These are phyloP conservation scores for Rhinella marina DNA, from an alignment of 2,797 vertebrate species.

Conservation along the genomic window DNA sequence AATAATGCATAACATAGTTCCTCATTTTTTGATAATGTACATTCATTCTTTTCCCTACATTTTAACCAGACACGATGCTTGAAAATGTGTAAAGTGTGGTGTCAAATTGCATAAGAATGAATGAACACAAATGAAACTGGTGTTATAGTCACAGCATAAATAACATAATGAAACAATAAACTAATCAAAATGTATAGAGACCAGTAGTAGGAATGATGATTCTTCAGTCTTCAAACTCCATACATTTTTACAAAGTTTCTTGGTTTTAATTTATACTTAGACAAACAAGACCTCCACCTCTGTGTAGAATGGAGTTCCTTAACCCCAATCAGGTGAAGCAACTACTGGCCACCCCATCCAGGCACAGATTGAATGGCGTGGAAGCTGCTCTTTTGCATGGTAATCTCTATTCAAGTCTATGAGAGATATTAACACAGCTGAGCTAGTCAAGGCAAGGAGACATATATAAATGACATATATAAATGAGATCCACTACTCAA, in stretches of 20 bases:
- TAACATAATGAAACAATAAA: not conserved
- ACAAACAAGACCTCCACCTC: too few relatives aligned
- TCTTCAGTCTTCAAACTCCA: not conserved
- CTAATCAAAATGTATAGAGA: not conserved
- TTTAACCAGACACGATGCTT: conserved; percentile 45
- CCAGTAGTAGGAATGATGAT: not conserved
- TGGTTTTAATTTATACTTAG: too few relatives aligned
- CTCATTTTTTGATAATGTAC: conserved; percentile 48
- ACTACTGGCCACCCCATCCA: too few relatives aligned
- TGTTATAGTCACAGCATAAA: not conserved
- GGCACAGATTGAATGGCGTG: too few relatives aligned
- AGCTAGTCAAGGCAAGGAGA: too few relatives aligned
- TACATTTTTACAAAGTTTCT: not conserved
- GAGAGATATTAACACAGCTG: too few relatives aligned
- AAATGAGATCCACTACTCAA: too few relatives aligned
- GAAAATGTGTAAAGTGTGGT: not conserved
- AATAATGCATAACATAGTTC: conserved; percentile 56
- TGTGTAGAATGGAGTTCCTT: too few relatives aligned
- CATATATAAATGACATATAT: too few relatives aligned
- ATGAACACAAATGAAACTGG: not conserved
- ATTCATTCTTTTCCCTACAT: conserved; percentile 38
- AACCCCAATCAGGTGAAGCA: too few relatives aligned
- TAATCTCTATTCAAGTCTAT: too few relatives aligned
- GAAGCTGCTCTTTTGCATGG: too few relatives aligned
- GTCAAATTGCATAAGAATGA: not conserved